Base-by-base conservation (phyloP, 2,888 invertebrate genomes). In the Bellardia bayeri region DNA sequence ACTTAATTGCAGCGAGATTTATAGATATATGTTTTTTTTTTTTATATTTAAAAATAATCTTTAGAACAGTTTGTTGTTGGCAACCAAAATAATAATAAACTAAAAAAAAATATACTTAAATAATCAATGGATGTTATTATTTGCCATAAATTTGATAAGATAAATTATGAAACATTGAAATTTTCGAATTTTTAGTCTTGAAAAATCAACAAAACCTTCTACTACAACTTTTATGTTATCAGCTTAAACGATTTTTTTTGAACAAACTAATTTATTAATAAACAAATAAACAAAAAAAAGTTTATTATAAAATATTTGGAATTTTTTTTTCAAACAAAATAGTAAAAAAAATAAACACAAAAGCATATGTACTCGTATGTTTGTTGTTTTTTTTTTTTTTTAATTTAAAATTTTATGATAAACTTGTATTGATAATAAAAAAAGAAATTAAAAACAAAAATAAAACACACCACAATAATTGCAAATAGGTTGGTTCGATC, bases 101-200 rank as follows among this genome's bases (percentile, higher is more conserved):
- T 45, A 3, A 13, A 45, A 11, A 45, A 9, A 2, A 3, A 9
- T 13, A 2, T 13, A 8, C 3, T 56, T 61, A 68, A 76, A 68
- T 54, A 78, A 71, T 78, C 64, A 63, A 37, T 71, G 13, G 8
- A 69, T 63, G 45, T 42, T n/a, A 61, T 63, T 71, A 78, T 63
- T 76, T 69, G 23, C 37, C 37, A n/a, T 30, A 71, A 63, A 61
- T 54, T 69, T 76, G 83, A 83, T 83, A 83, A 83, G 83, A 83
- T 83, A 78, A 83, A 45, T 51, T 30, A 30, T 51, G 30, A 51
- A 80, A 69, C 7, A n/a, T 16, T 6, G 45, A 16, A 7, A 54
- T 76, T 66, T 42, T 56, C 33, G 8, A 23, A 23, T 16, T 56
- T 56, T 45, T 45, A 9, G 45, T 4, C 11, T 13, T 4, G 13